Percentiles rank a stretch among this genome's conserved stretches.
phyloP scores from a whole-genome alignment of 2,797 vertebrate genomes.

The Rhinoraja longicauda region DNA sequence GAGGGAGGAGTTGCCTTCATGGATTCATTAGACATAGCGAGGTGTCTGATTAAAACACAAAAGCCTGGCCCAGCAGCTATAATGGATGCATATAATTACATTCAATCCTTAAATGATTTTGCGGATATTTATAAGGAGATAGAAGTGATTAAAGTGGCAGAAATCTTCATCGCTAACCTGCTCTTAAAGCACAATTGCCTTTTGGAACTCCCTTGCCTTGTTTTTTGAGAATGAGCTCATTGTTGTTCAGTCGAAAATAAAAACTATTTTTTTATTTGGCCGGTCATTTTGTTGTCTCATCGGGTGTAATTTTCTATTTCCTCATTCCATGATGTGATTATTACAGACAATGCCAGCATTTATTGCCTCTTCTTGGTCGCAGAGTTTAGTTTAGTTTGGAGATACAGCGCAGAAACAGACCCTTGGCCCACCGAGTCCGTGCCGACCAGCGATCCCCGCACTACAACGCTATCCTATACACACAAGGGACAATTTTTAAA shows the following conservation, averaged over 20 bases:
- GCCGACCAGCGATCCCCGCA: too few species aligned
- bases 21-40: background rate
- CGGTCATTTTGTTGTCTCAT: background rate
- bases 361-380: too few species aligned
- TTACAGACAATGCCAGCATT: too few species aligned
- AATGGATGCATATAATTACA: constrained; percentile 35
- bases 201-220: background rate
- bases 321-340: too few species aligned
- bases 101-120: constrained; percentile 23
- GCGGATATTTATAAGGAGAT: constrained; percentile 15
- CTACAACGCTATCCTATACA: too few species aligned
- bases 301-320: background rate
- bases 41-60: constrained; percentile 23
- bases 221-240: background rate
- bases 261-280: background rate
- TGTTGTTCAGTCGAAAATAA: background rate
- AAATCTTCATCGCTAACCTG: constrained; percentile 8
- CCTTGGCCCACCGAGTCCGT: too few species aligned
- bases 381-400: too few species aligned
- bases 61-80: background rate
- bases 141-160: constrained; percentile 4
- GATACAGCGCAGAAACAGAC: too few species aligned
- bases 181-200: background rate
- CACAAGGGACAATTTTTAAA: too few species aligned
- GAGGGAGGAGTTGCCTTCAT: background rate